Evolutionary conservation across 2,888 invertebrate species (phyloP), one percentile per base, ranked within the genome.

Genomic region (Meganola albula): DNA sequence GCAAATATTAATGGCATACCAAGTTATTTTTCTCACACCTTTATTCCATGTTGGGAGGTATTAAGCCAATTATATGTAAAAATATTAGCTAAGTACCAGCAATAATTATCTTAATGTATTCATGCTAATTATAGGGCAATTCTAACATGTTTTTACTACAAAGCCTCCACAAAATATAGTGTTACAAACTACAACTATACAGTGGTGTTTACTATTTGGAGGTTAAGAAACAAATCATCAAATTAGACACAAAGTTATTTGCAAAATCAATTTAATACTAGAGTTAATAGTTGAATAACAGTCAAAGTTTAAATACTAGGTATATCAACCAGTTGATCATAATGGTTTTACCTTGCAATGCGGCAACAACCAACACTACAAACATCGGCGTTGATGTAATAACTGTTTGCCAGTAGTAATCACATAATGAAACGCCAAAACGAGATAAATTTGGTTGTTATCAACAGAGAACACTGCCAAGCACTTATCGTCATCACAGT

Each of bases 331-430:
- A 71, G 65, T 66, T 69, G 71, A 68, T 65, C 60, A 74, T 75
- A 77, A 79, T 76, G 64, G 74, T 52, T 76, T 82, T 83, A 83
- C 83, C 83, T 84, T 80, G 77, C 69, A 64, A 53, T 60, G 63
- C 69, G 65, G 58, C 67, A 70, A 69, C 64, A 58, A 65, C 56
- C 67, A 66, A 58, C 60, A 68, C 59, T 65, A 68, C 59, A 58
- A 63, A 61, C 41, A 43, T 48, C 35, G 35, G 40, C 35, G 53
- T 39, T 37, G 35, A 42, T 34, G 53, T 39, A 57, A 65, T 64
- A 49, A 55, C 59, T 59, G 54, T 58, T 46, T 47, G 45, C 44
- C 39, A 38, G 53, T 52, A 48, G 48, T 52, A 60, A 63, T 66
- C 71, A 72, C 76, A 76, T 78, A 55, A 58, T 67, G 67, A 47